Evolutionary conservation across 2,888 invertebrate genomes (phyloP).

Genomic region (Tillus elongatus): DNA sequence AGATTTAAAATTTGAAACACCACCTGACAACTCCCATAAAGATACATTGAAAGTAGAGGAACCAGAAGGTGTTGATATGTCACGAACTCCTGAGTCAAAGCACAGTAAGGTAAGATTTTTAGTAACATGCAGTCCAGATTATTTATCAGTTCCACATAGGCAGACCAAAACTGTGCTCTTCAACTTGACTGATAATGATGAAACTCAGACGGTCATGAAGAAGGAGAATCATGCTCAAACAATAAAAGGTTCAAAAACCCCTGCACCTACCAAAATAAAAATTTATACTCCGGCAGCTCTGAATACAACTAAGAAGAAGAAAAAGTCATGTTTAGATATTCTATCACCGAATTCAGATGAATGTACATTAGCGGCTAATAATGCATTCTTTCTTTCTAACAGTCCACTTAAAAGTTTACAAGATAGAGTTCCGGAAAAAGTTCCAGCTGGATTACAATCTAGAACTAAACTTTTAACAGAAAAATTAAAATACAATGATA

Average conservation of each 20-base stretch:
- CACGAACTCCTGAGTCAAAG: neutral
- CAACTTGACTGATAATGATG: neutral
- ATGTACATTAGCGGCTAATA: too few relatives aligned
- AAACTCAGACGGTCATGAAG: neutral
- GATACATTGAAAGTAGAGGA: neutral
- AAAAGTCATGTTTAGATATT: too few relatives aligned
- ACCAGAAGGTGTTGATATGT: neutral
- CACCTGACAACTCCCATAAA: neutral
- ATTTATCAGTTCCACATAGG: neutral
- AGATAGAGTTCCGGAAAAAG: neutral
- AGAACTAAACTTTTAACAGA: slow-evolving; percentile 12
- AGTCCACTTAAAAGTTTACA: neutral
- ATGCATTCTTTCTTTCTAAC: neutral
- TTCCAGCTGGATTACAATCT: neutral
- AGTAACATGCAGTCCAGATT: neutral
- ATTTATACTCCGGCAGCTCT: neutral
- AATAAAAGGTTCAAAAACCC: neutral
- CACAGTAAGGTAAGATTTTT: neutral
- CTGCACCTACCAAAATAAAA: neutral
- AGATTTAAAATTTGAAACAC: neutral
- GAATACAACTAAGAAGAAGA: neutral
- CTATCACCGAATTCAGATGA: too few relatives aligned
- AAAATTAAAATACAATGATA: slow-evolving; percentile 5
- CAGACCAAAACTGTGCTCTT: neutral
- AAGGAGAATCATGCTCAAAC: neutral